Conservation (phyloP, 2,888 invertebrate species). For the Ichneumon xanthorius region DNA sequence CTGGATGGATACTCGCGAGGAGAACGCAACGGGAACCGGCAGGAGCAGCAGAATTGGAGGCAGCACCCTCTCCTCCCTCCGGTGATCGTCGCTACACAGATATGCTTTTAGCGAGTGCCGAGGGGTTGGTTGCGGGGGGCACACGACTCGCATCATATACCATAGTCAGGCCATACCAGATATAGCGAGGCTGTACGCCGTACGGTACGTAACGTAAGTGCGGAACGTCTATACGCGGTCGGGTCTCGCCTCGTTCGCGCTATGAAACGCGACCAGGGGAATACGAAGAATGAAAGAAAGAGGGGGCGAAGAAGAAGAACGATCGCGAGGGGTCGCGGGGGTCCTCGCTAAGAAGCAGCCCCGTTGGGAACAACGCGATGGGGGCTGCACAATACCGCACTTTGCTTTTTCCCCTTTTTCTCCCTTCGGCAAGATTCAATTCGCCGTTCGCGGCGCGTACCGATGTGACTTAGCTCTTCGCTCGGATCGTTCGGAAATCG, state of each 20-base stretch:
- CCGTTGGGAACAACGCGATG: conserved; percentile 12
- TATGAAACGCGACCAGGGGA: conserved; percentile 19
- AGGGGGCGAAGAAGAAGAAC: conserved; percentile 21
- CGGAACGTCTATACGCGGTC: conserved; percentile 24
- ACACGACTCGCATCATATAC: conserved; percentile 48
- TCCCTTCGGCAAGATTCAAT: neutral
- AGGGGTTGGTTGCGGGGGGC: conserved; percentile 79
- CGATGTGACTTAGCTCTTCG: neutral
- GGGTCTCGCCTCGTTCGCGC: conserved; percentile 36
- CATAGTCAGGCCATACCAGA: conserved; percentile 15
- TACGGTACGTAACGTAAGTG: conserved; percentile 29
- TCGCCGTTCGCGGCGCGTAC: neutral
- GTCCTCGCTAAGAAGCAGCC: conserved; percentile 33
- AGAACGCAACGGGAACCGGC: conserved; percentile 50
- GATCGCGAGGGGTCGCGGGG: conserved; percentile 21
- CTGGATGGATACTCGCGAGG: conserved; percentile 49
- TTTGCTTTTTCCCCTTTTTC: neutral
- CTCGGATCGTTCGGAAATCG: neutral
- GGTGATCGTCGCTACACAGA: conserved; percentile 82
- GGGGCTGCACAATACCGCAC: neutral
- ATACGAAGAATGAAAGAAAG: conserved; percentile 6
- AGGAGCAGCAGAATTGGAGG: conserved; percentile 56
- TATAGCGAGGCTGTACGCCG: conserved; percentile 21
- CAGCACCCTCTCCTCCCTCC: conserved; percentile 70
- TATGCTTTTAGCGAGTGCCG: conserved; percentile 83